phyloP scores from a whole-genome alignment of 2,888 invertebrate genomes.

The Nomada fabriciana region DNA sequence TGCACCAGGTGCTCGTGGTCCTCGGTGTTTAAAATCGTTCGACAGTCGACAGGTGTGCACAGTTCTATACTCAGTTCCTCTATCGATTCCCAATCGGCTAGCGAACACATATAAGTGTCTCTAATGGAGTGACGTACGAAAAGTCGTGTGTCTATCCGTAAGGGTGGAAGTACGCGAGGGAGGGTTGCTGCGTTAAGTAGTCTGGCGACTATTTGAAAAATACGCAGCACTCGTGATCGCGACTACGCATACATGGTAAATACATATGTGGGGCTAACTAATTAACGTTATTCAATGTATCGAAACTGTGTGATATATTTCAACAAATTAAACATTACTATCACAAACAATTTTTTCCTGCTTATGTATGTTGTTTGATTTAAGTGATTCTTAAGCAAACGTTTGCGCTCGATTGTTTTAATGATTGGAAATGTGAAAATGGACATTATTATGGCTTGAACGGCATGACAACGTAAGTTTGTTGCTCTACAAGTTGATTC shows the following conservation, averaged over 20 bases:
- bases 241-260: conserved; percentile 11
- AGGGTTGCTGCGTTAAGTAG: conserved; percentile 24
- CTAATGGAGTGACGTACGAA: conserved; percentile 34
- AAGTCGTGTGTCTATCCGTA: conserved; percentile 14
- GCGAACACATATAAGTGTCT: conserved; percentile 51
- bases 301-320: not conserved
- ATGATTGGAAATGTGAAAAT: not conserved
- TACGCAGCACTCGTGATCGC: not conserved
- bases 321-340: not conserved
- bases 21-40: conserved; percentile 7
- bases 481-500: not conserved
- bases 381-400: not conserved
- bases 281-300: not conserved
- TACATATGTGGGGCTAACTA: not conserved
- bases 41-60: conserved; percentile 49
- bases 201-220: not conserved
- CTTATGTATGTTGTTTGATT: not conserved
- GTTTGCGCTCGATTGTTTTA: not conserved
- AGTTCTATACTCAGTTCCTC: not conserved
- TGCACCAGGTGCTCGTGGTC: conserved; percentile 28
- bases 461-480: not conserved
- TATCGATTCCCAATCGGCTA: conserved; percentile 51
- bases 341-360: not conserved
- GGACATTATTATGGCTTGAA: not conserved
- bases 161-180: conserved; percentile 20